Conservation (phyloP, 2,888 invertebrate genomes). For the Diogma glabrata region DNA sequence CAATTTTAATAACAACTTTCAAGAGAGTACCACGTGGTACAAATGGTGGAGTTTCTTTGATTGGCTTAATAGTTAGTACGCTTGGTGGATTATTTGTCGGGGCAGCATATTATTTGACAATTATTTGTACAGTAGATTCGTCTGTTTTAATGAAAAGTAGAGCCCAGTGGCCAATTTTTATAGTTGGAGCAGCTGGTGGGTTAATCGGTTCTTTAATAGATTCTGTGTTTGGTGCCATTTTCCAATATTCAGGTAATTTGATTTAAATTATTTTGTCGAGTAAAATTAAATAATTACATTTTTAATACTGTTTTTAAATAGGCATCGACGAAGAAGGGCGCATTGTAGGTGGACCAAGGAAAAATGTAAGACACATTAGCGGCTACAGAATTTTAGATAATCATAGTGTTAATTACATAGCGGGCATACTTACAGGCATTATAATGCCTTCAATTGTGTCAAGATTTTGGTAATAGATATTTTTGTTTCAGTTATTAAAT, state of each 20-base stretch:
- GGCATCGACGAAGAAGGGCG: slow-evolving; percentile 56
- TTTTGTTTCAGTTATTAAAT: too few relatives aligned
- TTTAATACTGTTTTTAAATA: too few relatives aligned
- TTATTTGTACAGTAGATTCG: slow-evolving; percentile 50
- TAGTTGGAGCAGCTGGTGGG: slow-evolving; percentile 61
- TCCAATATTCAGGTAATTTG: slow-evolving; percentile 69
- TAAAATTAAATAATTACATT: too few relatives aligned
- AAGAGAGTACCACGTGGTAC: slow-evolving; percentile 73
- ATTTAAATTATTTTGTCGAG: too few relatives aligned
- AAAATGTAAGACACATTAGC: slow-evolving; percentile 59
- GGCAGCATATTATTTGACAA: slow-evolving; percentile 53
- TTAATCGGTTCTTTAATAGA: slow-evolving; percentile 71
- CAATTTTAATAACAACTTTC: slow-evolving; percentile 62
- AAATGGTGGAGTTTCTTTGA: slow-evolving; percentile 70
- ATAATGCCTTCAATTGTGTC: slow-evolving; percentile 54
- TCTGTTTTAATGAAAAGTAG: slow-evolving; percentile 46
- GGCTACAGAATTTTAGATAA: slow-evolving; percentile 70
- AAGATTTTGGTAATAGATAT: slow-evolving; percentile 45
- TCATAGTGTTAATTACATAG: slow-evolving; percentile 76
- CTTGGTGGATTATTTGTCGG: slow-evolving; percentile 50
- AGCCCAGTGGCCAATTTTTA: slow-evolving; percentile 68
- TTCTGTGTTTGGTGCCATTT: slow-evolving; percentile 70
- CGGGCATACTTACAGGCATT: slow-evolving; percentile 62
- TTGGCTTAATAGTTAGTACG: slow-evolving; percentile 45
- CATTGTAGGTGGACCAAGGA: slow-evolving; percentile 60